Evolutionary conservation across 2,113 vertebrate species (phyloP).

Genomic region (Miniopterus natalensis): DNA sequence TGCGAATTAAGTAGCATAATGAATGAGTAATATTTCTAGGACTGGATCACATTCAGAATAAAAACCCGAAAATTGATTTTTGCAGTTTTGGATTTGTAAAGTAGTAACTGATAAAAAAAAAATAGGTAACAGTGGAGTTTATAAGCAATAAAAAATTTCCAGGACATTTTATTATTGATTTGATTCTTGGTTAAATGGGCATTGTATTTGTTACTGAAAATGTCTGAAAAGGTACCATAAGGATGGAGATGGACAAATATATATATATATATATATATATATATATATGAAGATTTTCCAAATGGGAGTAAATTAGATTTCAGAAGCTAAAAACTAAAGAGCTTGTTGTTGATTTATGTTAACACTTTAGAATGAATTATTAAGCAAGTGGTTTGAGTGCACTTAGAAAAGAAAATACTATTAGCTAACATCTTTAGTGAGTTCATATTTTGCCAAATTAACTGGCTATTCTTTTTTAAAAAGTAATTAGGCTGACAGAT

Average conservation of each 20-base stretch:
- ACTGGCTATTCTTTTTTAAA: conserved; percentile 8
- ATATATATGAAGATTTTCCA: conserved; percentile 15
- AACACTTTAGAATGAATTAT: conserved; percentile 21
- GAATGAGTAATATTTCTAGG: not conserved
- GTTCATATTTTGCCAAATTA: conserved; percentile 53
- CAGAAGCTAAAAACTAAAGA: conserved; percentile 2
- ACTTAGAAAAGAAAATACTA: conserved; percentile 48
- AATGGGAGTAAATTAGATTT: not conserved
- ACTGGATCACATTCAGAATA: not conserved
- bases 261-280: not conserved
- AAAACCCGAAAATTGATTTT: not conserved
- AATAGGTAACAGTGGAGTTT: not conserved
- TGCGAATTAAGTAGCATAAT: not conserved
- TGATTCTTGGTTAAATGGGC: not conserved
- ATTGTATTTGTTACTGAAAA: not conserved
- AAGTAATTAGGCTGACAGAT: not conserved
- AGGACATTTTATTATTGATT: not conserved
- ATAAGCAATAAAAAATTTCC: not conserved
- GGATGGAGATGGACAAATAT: not conserved
- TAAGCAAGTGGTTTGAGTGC: conserved; percentile 42
- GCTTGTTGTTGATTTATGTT: conserved; percentile 23
- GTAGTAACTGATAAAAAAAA: conserved; percentile 1
- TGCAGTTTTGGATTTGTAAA: not conserved
- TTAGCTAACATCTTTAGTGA: conserved; percentile 47
- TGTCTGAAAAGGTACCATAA: not conserved